Evolutionary conservation across 1,140 invertebrate genomes (phyloP).

Genomic region (Gyrodactylus salaris): DNA sequence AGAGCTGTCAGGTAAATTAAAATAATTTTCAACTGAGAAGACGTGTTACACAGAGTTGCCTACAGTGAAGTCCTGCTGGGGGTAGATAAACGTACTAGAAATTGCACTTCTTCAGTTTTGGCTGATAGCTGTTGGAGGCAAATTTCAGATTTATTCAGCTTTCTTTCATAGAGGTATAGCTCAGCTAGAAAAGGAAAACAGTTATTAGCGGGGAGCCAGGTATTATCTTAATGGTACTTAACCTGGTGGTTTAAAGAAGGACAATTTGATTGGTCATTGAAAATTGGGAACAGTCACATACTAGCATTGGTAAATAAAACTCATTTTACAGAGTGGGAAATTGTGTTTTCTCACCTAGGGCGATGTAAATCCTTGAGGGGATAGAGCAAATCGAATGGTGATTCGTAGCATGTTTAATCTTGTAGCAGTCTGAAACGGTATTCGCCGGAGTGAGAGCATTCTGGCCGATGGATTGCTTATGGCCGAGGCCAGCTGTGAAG

Average conservation of each 20-base stretch:
- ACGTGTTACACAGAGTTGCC: too few species aligned
- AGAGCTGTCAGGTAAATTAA: background rate
- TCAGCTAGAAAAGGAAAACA: too few species aligned
- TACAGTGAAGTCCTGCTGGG: too few species aligned
- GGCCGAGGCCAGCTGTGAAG: background rate
- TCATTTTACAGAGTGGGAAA: background rate
- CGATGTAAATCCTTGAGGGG: background rate
- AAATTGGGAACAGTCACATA: background rate
- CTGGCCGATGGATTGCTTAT: background rate
- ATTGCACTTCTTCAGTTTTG: background rate
- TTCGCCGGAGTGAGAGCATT: background rate
- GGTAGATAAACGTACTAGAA: too few species aligned
- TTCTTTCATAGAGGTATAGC: background rate
- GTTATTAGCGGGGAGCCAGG: too few species aligned
- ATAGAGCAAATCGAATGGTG: background rate
- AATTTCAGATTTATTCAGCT: background rate
- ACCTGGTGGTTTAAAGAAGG: background rate
- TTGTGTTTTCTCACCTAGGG: background rate
- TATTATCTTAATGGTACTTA: too few species aligned
- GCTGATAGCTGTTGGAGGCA: background rate
- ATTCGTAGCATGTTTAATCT: background rate
- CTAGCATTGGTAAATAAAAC: background rate
- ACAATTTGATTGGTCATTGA: background rate
- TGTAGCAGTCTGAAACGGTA: background rate
- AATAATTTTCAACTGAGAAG: background rate